These are phyloP conservation scores for Vombatus ursinus DNA, from an alignment of 2,113 vertebrate genomes.

Conservation along the genomic window DNA sequence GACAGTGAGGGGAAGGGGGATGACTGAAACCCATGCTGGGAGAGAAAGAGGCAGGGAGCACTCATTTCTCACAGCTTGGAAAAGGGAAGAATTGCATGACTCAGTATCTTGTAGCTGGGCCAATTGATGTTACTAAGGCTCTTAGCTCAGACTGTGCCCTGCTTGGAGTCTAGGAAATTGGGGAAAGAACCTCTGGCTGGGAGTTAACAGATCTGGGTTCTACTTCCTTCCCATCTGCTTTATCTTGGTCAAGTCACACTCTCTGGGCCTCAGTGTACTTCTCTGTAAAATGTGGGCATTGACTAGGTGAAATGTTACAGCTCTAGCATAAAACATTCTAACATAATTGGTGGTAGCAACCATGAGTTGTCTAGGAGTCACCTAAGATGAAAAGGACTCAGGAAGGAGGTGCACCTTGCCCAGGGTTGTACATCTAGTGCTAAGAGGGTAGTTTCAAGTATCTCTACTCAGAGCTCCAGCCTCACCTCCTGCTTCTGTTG, in stretches of 20 bases:
- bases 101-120: neutral
- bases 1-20: too few relatives aligned
- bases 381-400: neutral
- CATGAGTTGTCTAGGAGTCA: too few relatives aligned
- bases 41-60: neutral
- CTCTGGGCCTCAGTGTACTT: neutral
- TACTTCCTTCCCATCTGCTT: neutral
- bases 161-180: neutral
- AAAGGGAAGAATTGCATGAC: neutral
- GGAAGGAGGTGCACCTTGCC: neutral
- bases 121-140: neutral
- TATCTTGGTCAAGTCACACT: neutral
- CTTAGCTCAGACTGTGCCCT: neutral
- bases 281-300: neutral
- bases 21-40: neutral
- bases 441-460: constrained; percentile 9
- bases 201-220: neutral
- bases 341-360: too few relatives aligned
- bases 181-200: neutral
- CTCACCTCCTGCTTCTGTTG: constrained; percentile 47
- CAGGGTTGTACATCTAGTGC: neutral
- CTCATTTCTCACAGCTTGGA: neutral
- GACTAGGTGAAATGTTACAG: neutral
- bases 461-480: neutral
- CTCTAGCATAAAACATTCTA: neutral